Base-by-base conservation (phyloP, 1,140 invertebrate species). In the Drosophila repleta region DNA sequence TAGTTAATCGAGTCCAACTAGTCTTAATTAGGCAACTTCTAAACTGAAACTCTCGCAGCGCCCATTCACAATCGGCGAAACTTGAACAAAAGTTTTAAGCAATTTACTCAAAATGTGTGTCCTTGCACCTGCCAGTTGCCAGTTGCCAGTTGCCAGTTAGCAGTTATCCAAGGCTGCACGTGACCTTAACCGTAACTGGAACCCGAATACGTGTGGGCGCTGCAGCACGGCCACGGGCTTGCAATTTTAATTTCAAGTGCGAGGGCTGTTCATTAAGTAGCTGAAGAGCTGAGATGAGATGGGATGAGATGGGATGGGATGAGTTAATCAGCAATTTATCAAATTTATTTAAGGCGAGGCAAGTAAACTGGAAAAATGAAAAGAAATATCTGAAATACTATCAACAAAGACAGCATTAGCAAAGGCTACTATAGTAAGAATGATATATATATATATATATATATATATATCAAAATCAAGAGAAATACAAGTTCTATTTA, bases 11-110 rank as follows among this genome's bases (percentile, higher is more conserved):
- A n/a, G 1, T 10, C 37, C 15, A 43, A 43, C 37, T 5, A 45
- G 24, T 43, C 39, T 57, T 45, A 57, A 57, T 45, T 57, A 32
- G 15, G 13, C 43, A 29, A 45, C n/a, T 15, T 4, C n/a, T n/a
- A n/a, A n/a, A 15, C n/a, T 3, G 7, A 52, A 32, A 35, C 13
- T 26, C n/a, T n/a, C 20, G 17, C 17, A 20, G 4, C 10, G 11
- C n/a, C 0, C 13, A 49, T 26, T 24, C 20, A 29, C n/a, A 24
- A 24, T 26, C 52, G 13, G 7, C n/a, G 7, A 39, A 41, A 41
- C 20, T 55, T 21, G 6, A 24, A 21, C 35, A 24, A 39, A 55
- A 55, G 35, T 55, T 24, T 39, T n/a, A 4, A n/a, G 49, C 49
- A 48, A 48, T 48, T 24, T 48, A 10, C 11, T 13, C 17, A 37